Base-by-base conservation (phyloP, 2,888 invertebrate genomes). In the Parascotia fuliginaria region DNA sequence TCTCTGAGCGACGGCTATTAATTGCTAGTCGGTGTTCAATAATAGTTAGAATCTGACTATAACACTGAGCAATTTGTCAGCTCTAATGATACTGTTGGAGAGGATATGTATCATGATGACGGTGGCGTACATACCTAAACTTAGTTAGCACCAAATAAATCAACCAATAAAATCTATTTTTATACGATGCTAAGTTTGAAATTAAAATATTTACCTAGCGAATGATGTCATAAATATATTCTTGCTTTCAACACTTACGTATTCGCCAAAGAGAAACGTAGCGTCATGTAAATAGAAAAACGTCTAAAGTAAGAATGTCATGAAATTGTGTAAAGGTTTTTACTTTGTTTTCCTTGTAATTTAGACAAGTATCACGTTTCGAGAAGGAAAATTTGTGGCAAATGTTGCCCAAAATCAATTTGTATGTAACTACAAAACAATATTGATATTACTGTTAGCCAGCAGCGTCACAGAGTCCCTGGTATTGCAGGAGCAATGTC, bases 141-240 rank as follows among this genome's bases (percentile, higher is more conserved):
- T n/a, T 16, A 16, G 29, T 29, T 16, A 33, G 16, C 14, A 43
- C 11, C 42, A 6, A 16, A 36, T 28, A 15, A 34, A 29, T 42
- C 19, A 36, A 19, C 37, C 14, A 57, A 41, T 60, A 47, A 60
- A 62, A 62, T 32, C 60, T 56, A 57, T 62, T 61, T 62, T 39
- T 37, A 34, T 29, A 41, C 37, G 44, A 43, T 40, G 22, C 15
- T 43, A 16, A 41, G 16, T 16, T 33, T 16, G 9, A 46, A 33
- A 58, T 42, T 55, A 36, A 12, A 41, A 41, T 31, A 41, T 46
- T 27, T 43, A 34, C 42, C 50, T 37, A 58, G 13, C 9, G 14
- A 14, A 12, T 49, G 55, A 64, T 49, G 60, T 55, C 36, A 36
- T n/a, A 5, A n/a, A 33, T 16, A 19, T 19, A 19, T 36, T 36